Percentiles rank a stretch among this genome's conserved stretches.
Conservation (phyloP, 1,140 invertebrate species). For the Euschistus heros region DNA sequence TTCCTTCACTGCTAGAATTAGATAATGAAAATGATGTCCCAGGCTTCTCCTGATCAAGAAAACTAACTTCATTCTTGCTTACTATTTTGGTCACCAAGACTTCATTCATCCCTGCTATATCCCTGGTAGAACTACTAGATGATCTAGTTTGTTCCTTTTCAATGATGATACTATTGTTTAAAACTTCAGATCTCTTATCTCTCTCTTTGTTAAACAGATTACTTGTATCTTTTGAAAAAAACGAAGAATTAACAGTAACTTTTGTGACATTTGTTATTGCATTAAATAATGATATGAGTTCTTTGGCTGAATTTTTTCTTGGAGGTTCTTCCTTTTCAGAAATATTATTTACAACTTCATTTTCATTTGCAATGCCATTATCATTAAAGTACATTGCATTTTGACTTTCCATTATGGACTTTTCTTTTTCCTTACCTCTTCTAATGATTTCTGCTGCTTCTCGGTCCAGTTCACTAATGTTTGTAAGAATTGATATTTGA, state of each 20-base stretch:
- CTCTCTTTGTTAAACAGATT: background rate
- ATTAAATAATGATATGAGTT: constrained; percentile 53
- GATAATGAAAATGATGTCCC: background rate
- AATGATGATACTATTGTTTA: background rate
- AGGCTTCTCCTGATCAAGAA: background rate
- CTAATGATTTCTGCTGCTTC: constrained; percentile 64
- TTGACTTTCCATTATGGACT: constrained; percentile 34
- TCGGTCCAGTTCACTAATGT: constrained; percentile 67
- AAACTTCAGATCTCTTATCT: background rate
- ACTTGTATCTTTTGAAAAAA: constrained; percentile 33
- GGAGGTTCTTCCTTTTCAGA: constrained; percentile 18
- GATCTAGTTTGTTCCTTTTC: background rate
- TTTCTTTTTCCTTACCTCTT: constrained; percentile 39
- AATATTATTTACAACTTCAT: constrained; percentile 33
- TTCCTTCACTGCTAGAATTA: background rate
- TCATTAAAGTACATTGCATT: constrained; percentile 34
- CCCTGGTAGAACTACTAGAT: background rate
- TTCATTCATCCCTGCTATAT: background rate
- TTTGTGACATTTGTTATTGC: constrained; percentile 47
- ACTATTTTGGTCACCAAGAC: background rate
- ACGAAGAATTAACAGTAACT: constrained; percentile 41
- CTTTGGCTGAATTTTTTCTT: constrained; percentile 40
- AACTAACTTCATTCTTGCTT: background rate
- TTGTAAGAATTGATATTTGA: constrained; percentile 54
- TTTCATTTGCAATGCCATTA: constrained; percentile 34